phyloP scores from a whole-genome alignment of 2,113 vertebrate species.

The Hippocampus comes region DNA sequence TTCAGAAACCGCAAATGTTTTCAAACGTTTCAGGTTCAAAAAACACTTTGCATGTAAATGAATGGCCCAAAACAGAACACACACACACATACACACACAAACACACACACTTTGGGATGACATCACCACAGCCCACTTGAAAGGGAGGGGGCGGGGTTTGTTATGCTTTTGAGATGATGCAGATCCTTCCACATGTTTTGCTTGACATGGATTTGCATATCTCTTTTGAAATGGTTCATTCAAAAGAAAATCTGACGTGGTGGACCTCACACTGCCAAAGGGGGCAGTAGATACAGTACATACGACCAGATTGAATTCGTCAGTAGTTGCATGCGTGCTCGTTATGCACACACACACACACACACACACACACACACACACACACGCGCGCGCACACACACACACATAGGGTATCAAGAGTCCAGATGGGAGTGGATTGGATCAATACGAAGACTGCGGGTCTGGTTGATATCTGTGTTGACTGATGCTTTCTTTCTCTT shows the following conservation, averaged over 20 bases:
- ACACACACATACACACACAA: not conserved
- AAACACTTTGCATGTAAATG: not conserved
- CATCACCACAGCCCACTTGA: not conserved
- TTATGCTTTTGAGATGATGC: not conserved
- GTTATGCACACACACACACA: conserved; percentile 13
- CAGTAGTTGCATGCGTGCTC: not conserved
- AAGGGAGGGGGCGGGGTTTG: not conserved
- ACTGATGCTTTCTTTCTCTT: conserved; percentile 10
- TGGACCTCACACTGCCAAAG: not conserved
- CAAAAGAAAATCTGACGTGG: not conserved
- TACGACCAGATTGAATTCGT: not conserved
- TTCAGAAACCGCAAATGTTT: too few species aligned
- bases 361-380: not conserved
- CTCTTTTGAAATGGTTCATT: not conserved
- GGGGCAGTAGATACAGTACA: not conserved
- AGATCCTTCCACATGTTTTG: not conserved
- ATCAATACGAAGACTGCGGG: conserved; percentile 60
- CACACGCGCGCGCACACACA: conserved; percentile 16
- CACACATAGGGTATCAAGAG: conserved; percentile 35
- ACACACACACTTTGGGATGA: not conserved
- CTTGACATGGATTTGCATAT: not conserved
- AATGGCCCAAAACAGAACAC: not conserved
- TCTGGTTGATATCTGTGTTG: conserved; percentile 53
- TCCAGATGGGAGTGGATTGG: conserved; percentile 53
- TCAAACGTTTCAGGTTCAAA: too few species aligned